Percentiles rank a stretch among this genome's conserved stretches.
Evolutionary conservation across 2,888 invertebrate species (phyloP).

Genomic region (Orgyia antiqua): DNA sequence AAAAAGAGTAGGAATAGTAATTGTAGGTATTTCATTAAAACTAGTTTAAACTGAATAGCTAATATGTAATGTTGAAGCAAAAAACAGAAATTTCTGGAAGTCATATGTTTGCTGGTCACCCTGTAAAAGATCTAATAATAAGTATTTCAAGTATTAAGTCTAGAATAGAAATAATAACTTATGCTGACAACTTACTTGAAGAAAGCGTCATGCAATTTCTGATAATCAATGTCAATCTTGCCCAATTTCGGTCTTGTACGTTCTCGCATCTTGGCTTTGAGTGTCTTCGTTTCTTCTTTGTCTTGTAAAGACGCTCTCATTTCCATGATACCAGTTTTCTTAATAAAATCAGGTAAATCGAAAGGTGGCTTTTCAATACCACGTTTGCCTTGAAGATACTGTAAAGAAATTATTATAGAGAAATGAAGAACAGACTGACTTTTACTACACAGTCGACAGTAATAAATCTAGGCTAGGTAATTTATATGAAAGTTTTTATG

Average conservation of each 20-base stretch:
- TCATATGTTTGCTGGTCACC: no score
- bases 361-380: constrained; percentile 99
- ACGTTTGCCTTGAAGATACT: constrained; percentile 95
- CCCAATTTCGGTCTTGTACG: constrained; percentile 97
- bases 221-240: constrained; percentile 99
- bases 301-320: constrained; percentile 99
- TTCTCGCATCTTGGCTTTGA: constrained; percentile 98
- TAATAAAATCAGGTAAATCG: constrained; percentile 98
- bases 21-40: no score
- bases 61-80: no score
- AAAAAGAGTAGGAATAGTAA: no score
- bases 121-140: no score
- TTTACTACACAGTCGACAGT: neutral
- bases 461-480: no score
- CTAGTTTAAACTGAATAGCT: no score
- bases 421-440: neutral
- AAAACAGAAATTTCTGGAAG: no score
- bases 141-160: no score
- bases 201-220: constrained; percentile 99
- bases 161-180: no score
- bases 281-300: constrained; percentile 95
- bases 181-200: constrained; percentile 91
- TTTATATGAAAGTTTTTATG: no score
- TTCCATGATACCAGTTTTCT: constrained; percentile 99
- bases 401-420: constrained; percentile 7